phyloP scores from a whole-genome alignment of 2,797 vertebrate species.

The Pitangus sulphuratus region DNA sequence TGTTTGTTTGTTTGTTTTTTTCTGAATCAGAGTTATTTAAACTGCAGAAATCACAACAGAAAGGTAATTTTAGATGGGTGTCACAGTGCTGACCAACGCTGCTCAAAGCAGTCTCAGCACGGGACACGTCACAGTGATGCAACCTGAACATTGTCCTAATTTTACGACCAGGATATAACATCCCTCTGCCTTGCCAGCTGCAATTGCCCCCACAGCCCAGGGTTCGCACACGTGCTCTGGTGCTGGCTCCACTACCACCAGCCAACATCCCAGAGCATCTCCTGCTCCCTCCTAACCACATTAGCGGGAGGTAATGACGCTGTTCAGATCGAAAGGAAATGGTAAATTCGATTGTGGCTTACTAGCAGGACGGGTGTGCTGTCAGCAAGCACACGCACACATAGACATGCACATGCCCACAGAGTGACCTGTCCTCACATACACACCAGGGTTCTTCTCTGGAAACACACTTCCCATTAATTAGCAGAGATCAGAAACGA shows the following conservation, averaged over 20 bases:
- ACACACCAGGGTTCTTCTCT: background rate
- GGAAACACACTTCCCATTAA: background rate
- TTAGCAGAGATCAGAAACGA: constrained; percentile 15
- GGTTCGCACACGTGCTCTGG: background rate
- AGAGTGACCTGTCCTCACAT: background rate
- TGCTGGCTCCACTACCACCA: background rate
- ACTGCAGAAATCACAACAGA: background rate
- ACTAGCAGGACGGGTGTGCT: background rate
- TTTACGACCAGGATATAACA: background rate
- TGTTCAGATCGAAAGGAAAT: constrained; percentile 16
- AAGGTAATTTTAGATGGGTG: background rate
- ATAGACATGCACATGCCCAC: background rate
- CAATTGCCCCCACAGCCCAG: background rate
- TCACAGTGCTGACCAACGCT: fast-evolving
- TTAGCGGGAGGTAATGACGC: constrained; percentile 24
- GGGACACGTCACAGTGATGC: background rate
- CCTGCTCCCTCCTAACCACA: constrained; percentile 35
- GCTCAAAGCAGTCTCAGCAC: background rate
- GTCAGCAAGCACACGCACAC: constrained; percentile 13
- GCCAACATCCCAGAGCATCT: constrained; percentile 18
- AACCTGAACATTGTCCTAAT: fast-evolving
- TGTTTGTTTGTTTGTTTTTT: background rate
- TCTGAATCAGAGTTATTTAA: background rate
- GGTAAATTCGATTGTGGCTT: constrained; percentile 37
- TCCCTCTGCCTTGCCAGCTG: background rate